Conservation (phyloP, 2,113 vertebrate genomes). For the Mustelus asterias region DNA sequence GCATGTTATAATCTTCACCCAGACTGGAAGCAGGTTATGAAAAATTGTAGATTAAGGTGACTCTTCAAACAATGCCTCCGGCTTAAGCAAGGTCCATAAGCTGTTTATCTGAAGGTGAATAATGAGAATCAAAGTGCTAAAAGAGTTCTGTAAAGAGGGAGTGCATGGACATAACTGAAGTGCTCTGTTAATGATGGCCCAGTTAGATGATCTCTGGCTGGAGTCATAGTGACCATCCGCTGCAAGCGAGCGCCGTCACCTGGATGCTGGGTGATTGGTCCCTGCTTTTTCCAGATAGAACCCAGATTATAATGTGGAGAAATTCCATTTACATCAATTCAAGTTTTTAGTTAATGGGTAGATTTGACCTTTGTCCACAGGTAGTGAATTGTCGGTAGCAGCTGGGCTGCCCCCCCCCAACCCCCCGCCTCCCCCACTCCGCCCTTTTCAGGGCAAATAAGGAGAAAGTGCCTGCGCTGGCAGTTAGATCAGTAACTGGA, state of each 20-base stretch:
- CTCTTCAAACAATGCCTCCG: not conserved
- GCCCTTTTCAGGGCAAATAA: not conserved
- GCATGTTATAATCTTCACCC: not conserved
- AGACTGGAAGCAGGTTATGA: not conserved
- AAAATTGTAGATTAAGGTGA: not conserved
- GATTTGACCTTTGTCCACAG: not conserved
- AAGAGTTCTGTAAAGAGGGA: not conserved
- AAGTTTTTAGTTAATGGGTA: not conserved
- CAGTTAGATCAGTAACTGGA: too few species aligned
- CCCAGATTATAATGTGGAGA: not conserved
- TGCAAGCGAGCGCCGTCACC: not conserved
- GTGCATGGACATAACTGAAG: not conserved
- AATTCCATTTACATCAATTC: not conserved
- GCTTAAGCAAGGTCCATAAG: not conserved
- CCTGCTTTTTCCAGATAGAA: not conserved
- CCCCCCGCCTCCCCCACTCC: not conserved
- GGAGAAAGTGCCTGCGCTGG: not conserved
- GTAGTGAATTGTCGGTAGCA: not conserved
- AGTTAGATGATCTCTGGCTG: too few species aligned
- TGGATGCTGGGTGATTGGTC: not conserved
- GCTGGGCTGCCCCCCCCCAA: not conserved
- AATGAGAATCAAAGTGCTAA: not conserved
- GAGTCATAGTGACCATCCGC: too few species aligned
- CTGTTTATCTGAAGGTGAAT: not conserved
- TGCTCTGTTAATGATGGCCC: not conserved